Conservation (phyloP, 2,888 invertebrate genomes). For the Brachyptera risi region DNA sequence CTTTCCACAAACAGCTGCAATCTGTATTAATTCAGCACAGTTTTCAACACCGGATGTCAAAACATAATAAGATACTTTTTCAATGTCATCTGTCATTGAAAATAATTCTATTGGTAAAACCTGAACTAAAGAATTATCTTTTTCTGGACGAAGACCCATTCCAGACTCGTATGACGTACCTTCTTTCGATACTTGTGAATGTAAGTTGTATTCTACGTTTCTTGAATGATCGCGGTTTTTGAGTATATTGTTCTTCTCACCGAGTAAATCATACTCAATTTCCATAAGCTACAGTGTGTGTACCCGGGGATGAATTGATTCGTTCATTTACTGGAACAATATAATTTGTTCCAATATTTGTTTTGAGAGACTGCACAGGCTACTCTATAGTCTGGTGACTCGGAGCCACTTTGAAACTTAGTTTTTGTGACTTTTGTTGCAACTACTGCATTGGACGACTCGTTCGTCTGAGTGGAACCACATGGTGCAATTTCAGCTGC, state of each 20-base stretch:
- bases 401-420: neutral
- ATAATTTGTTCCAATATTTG: slow-evolving; percentile 26
- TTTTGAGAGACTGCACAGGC: neutral
- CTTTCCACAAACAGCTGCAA: slow-evolving; percentile 24
- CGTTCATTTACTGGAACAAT: slow-evolving; percentile 19
- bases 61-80: slow-evolving; percentile 26
- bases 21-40: slow-evolving; percentile 29
- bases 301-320: neutral
- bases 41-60: slow-evolving; percentile 25
- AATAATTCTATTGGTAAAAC: neutral
- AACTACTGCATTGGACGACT: neutral
- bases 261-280: neutral
- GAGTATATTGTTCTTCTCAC: neutral
- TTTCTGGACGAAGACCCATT: slow-evolving; percentile 23
- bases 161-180: slow-evolving; percentile 29
- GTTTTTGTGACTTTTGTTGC: neutral
- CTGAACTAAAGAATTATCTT: slow-evolving; percentile 19
- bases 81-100: neutral
- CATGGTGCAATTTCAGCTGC: neutral
- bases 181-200: slow-evolving; percentile 20
- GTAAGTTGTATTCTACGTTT: neutral
- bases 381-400: neutral
- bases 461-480: neutral
- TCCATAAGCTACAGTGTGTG: slow-evolving; percentile 3
- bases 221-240: neutral